Conservation (phyloP, 2,888 invertebrate species). For the Prenolepis imparis region DNA sequence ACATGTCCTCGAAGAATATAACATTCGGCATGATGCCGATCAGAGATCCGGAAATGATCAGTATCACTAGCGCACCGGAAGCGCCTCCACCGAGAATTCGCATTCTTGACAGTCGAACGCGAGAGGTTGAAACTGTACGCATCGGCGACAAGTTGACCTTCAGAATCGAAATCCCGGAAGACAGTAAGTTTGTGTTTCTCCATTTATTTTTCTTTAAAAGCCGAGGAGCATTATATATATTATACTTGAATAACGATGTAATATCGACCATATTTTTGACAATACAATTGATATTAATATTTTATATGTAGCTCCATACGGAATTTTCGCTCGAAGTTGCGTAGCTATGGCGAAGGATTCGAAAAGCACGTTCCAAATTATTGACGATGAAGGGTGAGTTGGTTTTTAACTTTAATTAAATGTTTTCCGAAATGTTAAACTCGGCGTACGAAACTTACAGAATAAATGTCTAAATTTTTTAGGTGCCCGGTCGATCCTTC, state of each 20-base stretch:
- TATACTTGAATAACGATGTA: neutral
- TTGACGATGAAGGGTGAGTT: conserved; percentile 95
- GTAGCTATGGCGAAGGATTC: conserved; percentile 99
- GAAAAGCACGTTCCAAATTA: conserved; percentile 98
- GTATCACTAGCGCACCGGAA: conserved; percentile 97
- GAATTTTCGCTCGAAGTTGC: conserved; percentile 97
- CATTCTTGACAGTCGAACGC: conserved; percentile 94
- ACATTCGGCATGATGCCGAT: conserved; percentile 99
- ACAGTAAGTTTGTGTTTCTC: conserved; percentile 90
- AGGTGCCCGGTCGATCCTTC: conserved; percentile 97
- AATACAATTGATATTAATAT: conserved; percentile 53
- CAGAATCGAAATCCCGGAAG: conserved; percentile 98
- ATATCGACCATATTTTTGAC: neutral
- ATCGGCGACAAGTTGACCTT: conserved; percentile 98
- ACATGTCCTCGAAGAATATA: conserved; percentile 98
- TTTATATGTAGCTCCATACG: conserved; percentile 93
- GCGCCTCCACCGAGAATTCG: conserved; percentile 97
- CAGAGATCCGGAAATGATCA: conserved; percentile 98
- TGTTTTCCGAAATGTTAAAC: neutral
- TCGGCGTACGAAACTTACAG: neutral
- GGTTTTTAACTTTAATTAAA: conserved; percentile 9
- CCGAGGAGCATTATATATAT: neutral
- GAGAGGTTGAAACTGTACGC: conserved; percentile 97
- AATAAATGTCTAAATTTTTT: conserved; percentile 59
- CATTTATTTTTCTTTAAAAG: neutral